Conservation (phyloP, 2,113 vertebrate species). For the Boulengeromyrus knoepffleri region DNA sequence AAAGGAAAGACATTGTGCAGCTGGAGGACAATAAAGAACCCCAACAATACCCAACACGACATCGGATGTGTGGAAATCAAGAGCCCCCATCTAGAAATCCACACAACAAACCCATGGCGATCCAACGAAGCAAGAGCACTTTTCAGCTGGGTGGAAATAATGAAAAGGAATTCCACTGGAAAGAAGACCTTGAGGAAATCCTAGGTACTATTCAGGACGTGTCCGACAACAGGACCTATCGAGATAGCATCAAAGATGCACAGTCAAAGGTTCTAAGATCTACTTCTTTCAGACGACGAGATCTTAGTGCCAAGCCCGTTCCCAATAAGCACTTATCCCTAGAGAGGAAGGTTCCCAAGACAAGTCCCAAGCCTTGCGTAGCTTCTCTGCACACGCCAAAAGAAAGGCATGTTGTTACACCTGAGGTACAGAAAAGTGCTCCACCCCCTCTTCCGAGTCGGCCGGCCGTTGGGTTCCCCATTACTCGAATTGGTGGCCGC, state of each 20-base stretch:
- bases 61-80: slow-evolving; percentile 31
- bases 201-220: slow-evolving; percentile 54
- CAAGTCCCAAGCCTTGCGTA: slow-evolving; percentile 30
- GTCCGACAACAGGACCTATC: slow-evolving; percentile 68
- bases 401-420: slow-evolving; percentile 72
- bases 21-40: slow-evolving; percentile 25
- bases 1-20: slow-evolving; percentile 18
- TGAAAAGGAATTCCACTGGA: slow-evolving; percentile 53
- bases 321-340: slow-evolving; percentile 47
- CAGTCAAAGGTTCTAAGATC: slow-evolving; percentile 79
- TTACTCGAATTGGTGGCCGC: slow-evolving; percentile 69
- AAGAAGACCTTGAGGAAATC: slow-evolving; percentile 45
- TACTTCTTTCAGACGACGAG: slow-evolving; percentile 75
- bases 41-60: slow-evolving; percentile 18
- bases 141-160: slow-evolving; percentile 64
- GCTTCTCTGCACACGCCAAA: slow-evolving; percentile 73
- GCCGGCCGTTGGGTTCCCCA: slow-evolving; percentile 37
- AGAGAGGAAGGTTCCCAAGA: slow-evolving; percentile 64
- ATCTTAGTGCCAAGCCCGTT: slow-evolving; percentile 55
- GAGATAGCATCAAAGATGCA: slow-evolving; percentile 80
- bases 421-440: slow-evolving; percentile 37
- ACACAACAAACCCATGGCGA: slow-evolving; percentile 41
- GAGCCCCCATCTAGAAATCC: slow-evolving; percentile 47
- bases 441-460: slow-evolving; percentile 50
- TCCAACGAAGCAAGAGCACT: slow-evolving; percentile 74